phyloP scores from a whole-genome alignment of 2,888 invertebrate genomes.

The Andrena bicolor region DNA sequence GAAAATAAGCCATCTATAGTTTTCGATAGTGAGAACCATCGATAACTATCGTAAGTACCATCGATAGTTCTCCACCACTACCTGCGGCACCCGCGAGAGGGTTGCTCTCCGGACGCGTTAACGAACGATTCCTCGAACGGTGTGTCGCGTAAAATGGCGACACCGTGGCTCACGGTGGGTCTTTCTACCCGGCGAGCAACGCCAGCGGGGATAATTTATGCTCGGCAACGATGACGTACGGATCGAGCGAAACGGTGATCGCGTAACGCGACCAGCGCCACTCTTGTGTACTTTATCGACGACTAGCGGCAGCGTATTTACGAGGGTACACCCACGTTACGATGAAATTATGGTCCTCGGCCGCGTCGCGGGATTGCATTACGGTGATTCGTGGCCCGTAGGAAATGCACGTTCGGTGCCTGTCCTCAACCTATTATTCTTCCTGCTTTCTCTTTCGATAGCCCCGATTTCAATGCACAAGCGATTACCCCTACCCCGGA shows the following conservation, averaged over 20 bases:
- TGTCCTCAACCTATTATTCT: constrained; percentile 45
- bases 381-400: constrained; percentile 39
- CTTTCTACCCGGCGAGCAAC: background rate
- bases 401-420: constrained; percentile 37
- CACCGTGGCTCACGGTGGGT: constrained; percentile 4
- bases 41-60: too few species aligned
- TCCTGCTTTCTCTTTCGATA: constrained; percentile 63
- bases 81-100: too few species aligned
- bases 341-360: constrained; percentile 49
- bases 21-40: too few species aligned
- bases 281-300: constrained; percentile 51
- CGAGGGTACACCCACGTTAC: constrained; percentile 54
- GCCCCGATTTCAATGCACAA: constrained; percentile 20
- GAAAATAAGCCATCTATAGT: too few species aligned
- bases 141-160: background rate
- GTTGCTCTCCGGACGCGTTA: background rate
- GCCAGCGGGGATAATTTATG: constrained; percentile 32
- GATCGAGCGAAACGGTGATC: constrained; percentile 20
- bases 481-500: background rate
- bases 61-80: too few species aligned
- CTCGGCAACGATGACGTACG: constrained; percentile 9
- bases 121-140: background rate
- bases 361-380: constrained; percentile 35
- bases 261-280: constrained; percentile 13
- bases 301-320: constrained; percentile 43